Percentiles rank a stretch among this genome's conserved stretches.
phyloP scores from a whole-genome alignment of 2,888 invertebrate genomes.

The Scaptomyza flava region DNA sequence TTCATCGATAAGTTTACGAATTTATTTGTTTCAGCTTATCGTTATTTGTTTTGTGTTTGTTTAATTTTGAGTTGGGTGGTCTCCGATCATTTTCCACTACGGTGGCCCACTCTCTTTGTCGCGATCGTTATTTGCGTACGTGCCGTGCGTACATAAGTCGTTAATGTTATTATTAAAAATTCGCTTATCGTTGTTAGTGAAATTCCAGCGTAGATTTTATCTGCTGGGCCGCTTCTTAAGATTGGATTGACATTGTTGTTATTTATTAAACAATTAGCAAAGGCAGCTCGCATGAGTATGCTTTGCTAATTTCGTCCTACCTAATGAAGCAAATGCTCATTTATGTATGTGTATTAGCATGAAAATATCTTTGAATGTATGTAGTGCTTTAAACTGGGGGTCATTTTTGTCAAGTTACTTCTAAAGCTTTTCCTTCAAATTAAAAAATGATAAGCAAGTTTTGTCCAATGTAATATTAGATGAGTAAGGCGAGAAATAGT shows the following conservation, averaged over 20 bases:
- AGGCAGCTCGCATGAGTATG: constrained; percentile 40
- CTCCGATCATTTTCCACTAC: constrained; percentile 33
- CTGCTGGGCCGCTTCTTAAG: constrained; percentile 12
- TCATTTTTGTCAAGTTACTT: constrained; percentile 4
- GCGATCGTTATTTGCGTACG: constrained; percentile 61
- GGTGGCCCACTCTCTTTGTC: constrained; percentile 40
- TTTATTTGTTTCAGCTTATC: constrained; percentile 45
- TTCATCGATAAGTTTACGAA: constrained; percentile 57
- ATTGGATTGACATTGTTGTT: constrained; percentile 46
- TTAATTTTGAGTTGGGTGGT: constrained; percentile 41
- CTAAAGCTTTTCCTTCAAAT: constrained; percentile 2
- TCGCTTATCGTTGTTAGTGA: constrained; percentile 52
- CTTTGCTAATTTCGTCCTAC: constrained; percentile 19
- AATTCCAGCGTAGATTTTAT: constrained; percentile 29
- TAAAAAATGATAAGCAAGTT: not conserved
- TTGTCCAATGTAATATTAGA: constrained; percentile 12
- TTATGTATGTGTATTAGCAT: not conserved
- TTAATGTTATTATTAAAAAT: constrained; percentile 27
- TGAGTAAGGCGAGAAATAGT: constrained; percentile 11
- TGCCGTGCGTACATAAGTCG: constrained; percentile 55
- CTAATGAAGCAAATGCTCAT: not conserved
- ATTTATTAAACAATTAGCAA: constrained; percentile 64
- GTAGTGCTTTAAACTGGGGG: too few species aligned
- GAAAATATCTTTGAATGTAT: too few species aligned
- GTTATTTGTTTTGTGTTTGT: too few species aligned